Conservation (phyloP, 2,113 vertebrate genomes). For the Nettapus auritus region DNA sequence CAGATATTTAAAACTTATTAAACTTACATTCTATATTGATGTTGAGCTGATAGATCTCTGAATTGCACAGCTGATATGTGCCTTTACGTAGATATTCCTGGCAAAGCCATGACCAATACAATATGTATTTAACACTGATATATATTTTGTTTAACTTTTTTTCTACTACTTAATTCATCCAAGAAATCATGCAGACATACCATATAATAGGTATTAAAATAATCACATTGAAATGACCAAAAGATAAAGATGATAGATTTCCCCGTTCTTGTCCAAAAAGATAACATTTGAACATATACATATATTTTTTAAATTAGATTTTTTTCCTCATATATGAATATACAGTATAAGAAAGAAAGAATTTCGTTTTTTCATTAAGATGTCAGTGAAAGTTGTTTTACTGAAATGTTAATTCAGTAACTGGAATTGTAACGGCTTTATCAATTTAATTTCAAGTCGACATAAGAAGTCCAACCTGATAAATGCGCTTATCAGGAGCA, state of each 20-base stretch:
- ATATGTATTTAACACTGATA: conserved; percentile 67
- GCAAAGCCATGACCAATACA: conserved; percentile 67
- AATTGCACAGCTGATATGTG: conserved; percentile 72
- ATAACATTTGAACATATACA: conserved; percentile 63
- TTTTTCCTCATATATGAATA: conserved; percentile 49
- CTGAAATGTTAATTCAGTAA: conserved; percentile 77
- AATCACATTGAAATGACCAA: conserved; percentile 56
- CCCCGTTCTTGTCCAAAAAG: conserved; percentile 60
- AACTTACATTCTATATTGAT: conserved; percentile 84
- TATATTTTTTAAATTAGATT: conserved; percentile 33
- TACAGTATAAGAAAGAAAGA: conserved; percentile 34
- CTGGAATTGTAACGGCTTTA: conserved; percentile 75
- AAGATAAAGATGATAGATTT: conserved; percentile 72
- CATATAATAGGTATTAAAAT: conserved; percentile 72
- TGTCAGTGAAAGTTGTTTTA: conserved; percentile 70
- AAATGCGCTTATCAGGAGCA: conserved; percentile 93
- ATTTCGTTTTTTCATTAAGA: conserved; percentile 51
- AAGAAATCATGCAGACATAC: conserved; percentile 63
- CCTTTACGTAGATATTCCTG: conserved; percentile 70
- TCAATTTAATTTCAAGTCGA: conserved; percentile 80
- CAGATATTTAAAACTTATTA: conserved; percentile 88
- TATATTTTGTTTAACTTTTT: conserved; percentile 63
- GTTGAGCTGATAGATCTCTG: conserved; percentile 78
- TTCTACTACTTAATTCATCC: conserved; percentile 66
- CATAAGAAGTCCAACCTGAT: conserved; percentile 87